A percentile compares a stretch with the other conserved stretches of the same genome.
These are phyloP conservation scores for Littorina saxatilis DNA, from an alignment of 1,140 invertebrate genomes.

Conservation along the genomic window DNA sequence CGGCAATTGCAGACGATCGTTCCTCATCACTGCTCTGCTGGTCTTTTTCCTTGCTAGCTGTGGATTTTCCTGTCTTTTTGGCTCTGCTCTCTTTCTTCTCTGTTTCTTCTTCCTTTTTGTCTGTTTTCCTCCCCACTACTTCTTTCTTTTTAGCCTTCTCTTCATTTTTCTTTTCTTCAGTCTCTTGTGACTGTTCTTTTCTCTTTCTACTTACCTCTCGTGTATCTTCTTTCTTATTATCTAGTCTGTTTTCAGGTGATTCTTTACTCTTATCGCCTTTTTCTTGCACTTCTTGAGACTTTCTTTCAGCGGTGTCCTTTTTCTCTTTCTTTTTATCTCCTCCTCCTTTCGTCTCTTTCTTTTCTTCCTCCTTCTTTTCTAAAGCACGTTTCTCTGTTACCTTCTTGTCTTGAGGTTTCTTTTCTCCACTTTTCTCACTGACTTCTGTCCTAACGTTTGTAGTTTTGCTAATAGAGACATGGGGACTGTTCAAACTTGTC, in stretches of 20 bases:
- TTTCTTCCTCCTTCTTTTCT: neutral
- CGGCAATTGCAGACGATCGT: slow-evolving; percentile 23
- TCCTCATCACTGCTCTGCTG: slow-evolving; percentile 30
- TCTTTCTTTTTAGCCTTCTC: slow-evolving; percentile 49
- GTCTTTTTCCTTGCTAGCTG: slow-evolving; percentile 8
- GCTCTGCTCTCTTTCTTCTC: slow-evolving; percentile 31
- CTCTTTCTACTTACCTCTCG: neutral
- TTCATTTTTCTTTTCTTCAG: slow-evolving; percentile 16
- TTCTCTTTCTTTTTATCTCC: neutral
- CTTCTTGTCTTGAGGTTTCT: neutral
- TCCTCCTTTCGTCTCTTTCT: neutral
- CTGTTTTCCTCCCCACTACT: slow-evolving; percentile 49
- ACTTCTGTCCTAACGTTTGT: neutral
- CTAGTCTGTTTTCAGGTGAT: no score
- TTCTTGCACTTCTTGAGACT: no score
- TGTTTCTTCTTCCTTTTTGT: slow-evolving; percentile 29
- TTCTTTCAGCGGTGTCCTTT: neutral
- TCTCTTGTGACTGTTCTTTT: neutral
- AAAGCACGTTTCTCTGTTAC: neutral
- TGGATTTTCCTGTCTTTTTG: slow-evolving; percentile 21
- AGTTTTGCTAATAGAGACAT: neutral
- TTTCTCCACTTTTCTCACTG: neutral
- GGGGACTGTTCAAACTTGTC: neutral
- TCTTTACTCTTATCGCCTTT: no score
- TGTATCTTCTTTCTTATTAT: no score